These are phyloP conservation scores for Bombus pyrosoma DNA, from an alignment of 1,140 invertebrate genomes.

Conservation along the genomic window DNA sequence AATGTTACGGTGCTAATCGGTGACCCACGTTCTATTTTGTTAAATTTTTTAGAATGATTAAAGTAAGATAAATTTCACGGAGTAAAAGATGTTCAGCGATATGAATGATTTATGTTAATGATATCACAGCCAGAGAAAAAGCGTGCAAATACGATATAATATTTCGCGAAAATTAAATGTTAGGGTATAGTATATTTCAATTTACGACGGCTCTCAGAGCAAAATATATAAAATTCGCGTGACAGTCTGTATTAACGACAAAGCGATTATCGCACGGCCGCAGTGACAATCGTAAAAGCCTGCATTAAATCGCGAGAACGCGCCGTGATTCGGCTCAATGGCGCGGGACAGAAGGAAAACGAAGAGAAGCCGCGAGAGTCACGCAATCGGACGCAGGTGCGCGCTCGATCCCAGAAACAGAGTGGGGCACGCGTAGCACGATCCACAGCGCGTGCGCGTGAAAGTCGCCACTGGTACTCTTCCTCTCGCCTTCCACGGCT, in stretches of 20 bases:
- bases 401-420: slow-evolving; percentile 44
- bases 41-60: too few species aligned
- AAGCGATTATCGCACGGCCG: slow-evolving; percentile 15
- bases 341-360: slow-evolving; percentile 6
- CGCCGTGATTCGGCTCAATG: slow-evolving; percentile 42
- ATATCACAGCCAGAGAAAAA: too few species aligned
- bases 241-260: slow-evolving; percentile 28
- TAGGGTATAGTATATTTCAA: too few species aligned
- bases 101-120: too few species aligned
- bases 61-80: too few species aligned
- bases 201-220: too few species aligned
- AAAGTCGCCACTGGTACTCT: slow-evolving; percentile 64
- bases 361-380: slow-evolving; percentile 54
- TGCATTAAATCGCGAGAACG: slow-evolving; percentile 69
- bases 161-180: too few species aligned
- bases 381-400: slow-evolving; percentile 69
- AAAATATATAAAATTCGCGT: slow-evolving; percentile 27
- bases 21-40: too few species aligned
- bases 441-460: slow-evolving; percentile 71
- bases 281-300: slow-evolving; percentile 68
- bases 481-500: slow-evolving; percentile 8
- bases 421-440: slow-evolving; percentile 70
- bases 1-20: too few species aligned
- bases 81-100: too few species aligned
- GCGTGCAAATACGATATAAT: too few species aligned